phyloP scores from a whole-genome alignment of 2,888 invertebrate genomes.

The Helleia helle region DNA sequence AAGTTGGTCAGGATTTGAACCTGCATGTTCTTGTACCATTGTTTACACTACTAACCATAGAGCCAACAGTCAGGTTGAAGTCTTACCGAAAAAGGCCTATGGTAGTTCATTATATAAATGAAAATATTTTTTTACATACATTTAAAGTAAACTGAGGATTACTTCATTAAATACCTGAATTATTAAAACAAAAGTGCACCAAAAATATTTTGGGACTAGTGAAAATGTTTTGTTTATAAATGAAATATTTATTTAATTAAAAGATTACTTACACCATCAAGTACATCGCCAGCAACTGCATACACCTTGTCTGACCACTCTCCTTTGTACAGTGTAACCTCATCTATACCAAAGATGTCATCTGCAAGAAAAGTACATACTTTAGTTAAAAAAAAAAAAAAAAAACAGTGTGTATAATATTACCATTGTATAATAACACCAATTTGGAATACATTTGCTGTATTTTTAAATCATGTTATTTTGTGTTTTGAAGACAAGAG shows the following conservation, averaged over 20 bases:
- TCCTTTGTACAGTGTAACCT: constrained; percentile 90
- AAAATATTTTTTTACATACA: no score
- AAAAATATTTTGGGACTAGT: no score
- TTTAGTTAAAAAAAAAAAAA: background rate
- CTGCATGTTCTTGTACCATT: background rate
- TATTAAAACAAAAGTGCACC: no score
- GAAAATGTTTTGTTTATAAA: no score
- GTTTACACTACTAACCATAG: constrained; percentile 14
- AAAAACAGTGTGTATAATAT: no score
- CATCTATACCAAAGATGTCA: constrained; percentile 94
- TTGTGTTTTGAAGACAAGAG: no score
- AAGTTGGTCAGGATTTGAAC: constrained; percentile 38
- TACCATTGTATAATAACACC: no score
- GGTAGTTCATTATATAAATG: background rate
- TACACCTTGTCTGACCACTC: constrained; percentile 91
- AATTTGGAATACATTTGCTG: no score
- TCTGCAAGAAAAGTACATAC: constrained; percentile 66
- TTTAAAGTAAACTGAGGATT: no score
- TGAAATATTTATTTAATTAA: no score
- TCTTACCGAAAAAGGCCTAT: constrained; percentile 10
- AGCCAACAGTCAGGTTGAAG: constrained; percentile 27
- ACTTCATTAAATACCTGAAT: no score
- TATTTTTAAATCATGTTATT: no score
- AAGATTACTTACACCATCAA: constrained; percentile 87
- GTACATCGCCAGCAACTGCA: constrained; percentile 93